Evolutionary conservation across 1,140 invertebrate genomes (phyloP), one percentile per base, ranked within the genome.

Genomic region (Solenopsis fugax): DNA sequence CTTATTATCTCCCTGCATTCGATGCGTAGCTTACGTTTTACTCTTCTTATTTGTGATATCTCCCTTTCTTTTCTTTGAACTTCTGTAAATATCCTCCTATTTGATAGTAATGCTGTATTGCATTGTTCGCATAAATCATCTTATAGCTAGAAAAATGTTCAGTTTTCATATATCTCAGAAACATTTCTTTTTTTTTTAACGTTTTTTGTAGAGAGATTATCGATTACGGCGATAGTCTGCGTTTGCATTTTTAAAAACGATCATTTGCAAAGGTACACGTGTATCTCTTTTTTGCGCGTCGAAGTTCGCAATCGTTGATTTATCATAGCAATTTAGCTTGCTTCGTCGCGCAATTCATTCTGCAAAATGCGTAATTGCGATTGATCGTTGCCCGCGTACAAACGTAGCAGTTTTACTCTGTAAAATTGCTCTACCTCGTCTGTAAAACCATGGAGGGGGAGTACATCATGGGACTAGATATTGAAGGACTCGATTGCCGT

Each of bases 341-440:
- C 4, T 5, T 48, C 10, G 41, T 82, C 29, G 52, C 10, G 21
- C 21, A n/a, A 21, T 56, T 72, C n/a, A 34, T 81, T 48, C 18
- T 18, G 24, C 24, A 10, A 56, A 50, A 45, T 72, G 18, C 18
- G 37, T 82, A 82, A 82, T 82, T 72, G 50, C 78, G 7, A 56
- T 81, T 71, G 65, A 81, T 58, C 50, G 37, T 72, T 82, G 24
- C 52, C 34, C 24, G 24, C 21, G 24, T 21, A 24, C 21, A 34
- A 50, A 34, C 3, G 5, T 45, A 9, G 16, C 24, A 6, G 10
- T 45, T 72, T 72, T 45, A 72, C 4, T 12, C 24, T 13, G 37
- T 37, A n/a, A 58, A 82, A 73, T 72, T 72, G 18, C 24, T 69
- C 45, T 77, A 21, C 16, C 52, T 45, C 12, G 0, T n/a, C 29